These are phyloP conservation scores for Pseudolaguvia tuberculata DNA, from an alignment of 2,113 vertebrate genomes.

Conservation along the genomic window DNA sequence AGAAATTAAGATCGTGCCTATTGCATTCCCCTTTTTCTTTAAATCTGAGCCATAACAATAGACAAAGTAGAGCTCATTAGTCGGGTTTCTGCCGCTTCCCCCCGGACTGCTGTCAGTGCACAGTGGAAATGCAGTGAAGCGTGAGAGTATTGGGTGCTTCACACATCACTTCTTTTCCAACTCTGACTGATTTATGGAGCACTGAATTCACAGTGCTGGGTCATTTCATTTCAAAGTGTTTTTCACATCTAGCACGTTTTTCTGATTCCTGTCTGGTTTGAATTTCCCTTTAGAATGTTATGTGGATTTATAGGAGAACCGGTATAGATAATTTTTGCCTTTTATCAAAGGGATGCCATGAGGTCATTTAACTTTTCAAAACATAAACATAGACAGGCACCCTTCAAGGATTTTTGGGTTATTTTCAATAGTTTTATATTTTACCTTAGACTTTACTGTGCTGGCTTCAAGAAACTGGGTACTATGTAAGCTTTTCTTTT, in stretches of 20 bases:
- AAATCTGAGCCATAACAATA: conserved; percentile 37
- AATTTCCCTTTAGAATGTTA: not conserved
- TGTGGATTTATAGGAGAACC: conserved; percentile 3
- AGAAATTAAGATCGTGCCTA: conserved; percentile 33
- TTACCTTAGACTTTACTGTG: not conserved
- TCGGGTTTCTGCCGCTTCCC: conserved; percentile 5
- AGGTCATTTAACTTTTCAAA: not conserved
- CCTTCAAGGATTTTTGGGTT: not conserved
- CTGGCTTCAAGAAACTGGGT: not conserved
- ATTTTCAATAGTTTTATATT: not conserved
- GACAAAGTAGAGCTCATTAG: conserved; percentile 36
- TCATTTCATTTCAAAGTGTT: conserved; percentile 21
- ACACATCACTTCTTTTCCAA: conserved; percentile 36
- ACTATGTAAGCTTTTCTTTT: not conserved
- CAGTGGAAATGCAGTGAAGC: conserved; percentile 55
- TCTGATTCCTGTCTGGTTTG: conserved; percentile 1
- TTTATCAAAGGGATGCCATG: not conserved
- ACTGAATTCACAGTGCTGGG: conserved; percentile 9
- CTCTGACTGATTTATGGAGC: conserved; percentile 29
- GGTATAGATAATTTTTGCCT: not conserved
- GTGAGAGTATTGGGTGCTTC: conserved; percentile 38
- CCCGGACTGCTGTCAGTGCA: conserved; percentile 44
- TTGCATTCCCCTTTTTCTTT: conserved; percentile 39
- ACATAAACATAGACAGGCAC: not conserved
- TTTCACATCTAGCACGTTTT: not conserved